phyloP scores from a whole-genome alignment of 2,888 invertebrate species.

The Opisthograptis luteolata region DNA sequence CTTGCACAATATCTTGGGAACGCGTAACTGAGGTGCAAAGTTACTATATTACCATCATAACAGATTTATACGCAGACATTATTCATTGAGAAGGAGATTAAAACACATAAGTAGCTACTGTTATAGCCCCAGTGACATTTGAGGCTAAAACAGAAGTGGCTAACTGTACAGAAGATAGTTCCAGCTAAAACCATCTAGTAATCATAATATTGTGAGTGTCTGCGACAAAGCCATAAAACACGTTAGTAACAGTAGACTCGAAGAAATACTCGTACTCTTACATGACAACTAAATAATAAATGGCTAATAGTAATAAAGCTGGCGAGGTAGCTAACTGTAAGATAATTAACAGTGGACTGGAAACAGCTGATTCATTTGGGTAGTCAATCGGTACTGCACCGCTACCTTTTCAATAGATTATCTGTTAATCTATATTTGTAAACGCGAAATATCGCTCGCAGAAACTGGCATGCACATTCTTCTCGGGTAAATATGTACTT shows the following conservation, averaged over 20 bases:
- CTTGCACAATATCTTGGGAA: too few relatives aligned
- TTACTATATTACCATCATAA: too few relatives aligned
- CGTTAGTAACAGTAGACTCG: slow-evolving; percentile 14
- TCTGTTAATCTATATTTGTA: too few relatives aligned
- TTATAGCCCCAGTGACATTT: neutral
- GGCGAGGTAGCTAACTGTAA: slow-evolving; percentile 21
- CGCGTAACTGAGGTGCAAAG: too few relatives aligned
- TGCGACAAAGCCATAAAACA: slow-evolving; percentile 21
- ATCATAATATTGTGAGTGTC: slow-evolving; percentile 19
- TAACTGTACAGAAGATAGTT: slow-evolving; percentile 14
- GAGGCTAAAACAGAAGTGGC: neutral
- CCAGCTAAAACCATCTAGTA: slow-evolving; percentile 9
- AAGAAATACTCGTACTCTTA: slow-evolving; percentile 9
- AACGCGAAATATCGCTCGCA: too few relatives aligned
- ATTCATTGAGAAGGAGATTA: neutral
- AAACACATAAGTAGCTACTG: neutral
- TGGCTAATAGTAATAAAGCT: slow-evolving; percentile 13
- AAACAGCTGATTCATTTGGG: slow-evolving; percentile 1
- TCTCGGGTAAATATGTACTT: too few relatives aligned
- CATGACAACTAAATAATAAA: slow-evolving; percentile 24
- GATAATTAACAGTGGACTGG: slow-evolving; percentile 13
- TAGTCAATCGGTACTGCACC: neutral
- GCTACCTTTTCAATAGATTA: neutral
- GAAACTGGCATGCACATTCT: too few relatives aligned
- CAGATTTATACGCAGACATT: too few relatives aligned